Evolutionary conservation across 2,797 vertebrate species (phyloP), one percentile per base, ranked within the genome.

Genomic region (Labroides dimidiatus): DNA sequence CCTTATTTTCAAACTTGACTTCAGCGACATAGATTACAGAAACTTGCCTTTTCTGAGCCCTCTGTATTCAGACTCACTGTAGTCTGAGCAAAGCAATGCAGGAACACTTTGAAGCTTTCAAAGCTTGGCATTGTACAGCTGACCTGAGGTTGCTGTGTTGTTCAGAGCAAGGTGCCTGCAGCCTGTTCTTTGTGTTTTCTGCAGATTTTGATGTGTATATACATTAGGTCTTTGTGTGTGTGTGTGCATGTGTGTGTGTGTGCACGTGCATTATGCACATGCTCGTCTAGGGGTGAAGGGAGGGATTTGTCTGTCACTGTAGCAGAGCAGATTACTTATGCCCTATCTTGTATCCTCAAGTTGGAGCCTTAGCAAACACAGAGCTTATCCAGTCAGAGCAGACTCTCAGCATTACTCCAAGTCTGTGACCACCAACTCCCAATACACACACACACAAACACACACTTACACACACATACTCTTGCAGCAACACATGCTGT

Each of bases 351-450:
- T 83, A 77, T 77, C 64, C 74, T 70, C 71, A 52, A 64, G 64
- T 67, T 50, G 71, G 66, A 82, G 87, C 72, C 81, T 74, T 33
- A 7, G 73, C 79, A 84, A 86, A 87, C 80, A 86, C 72, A 75
- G 57, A 59, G 81, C 77, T 84, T 84, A 90, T 86, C 82, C 78
- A 73, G 69, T 76, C 70, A 79, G 39, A 50, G 70, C 80, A 89
- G 82, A 75, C 78, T 53, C 62, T 69, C 69, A 72, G 51, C 42
- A 65, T 64, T 68, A 47, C 75, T 81, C 69, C 75, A 71, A 69
- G 53, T 74, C 49, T 64, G 42, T 51, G 58, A 30, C 64, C 45
- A 33, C 37, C 53, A 69, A 20, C 36, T 52, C 48, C 49, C 11
- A 53, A 41, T 67, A 50, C 55, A 53, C 54, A 53, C 63, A 48